Evolutionary conservation across 1,140 invertebrate genomes (phyloP).

Genomic region (Drosophila pruinosa): DNA sequence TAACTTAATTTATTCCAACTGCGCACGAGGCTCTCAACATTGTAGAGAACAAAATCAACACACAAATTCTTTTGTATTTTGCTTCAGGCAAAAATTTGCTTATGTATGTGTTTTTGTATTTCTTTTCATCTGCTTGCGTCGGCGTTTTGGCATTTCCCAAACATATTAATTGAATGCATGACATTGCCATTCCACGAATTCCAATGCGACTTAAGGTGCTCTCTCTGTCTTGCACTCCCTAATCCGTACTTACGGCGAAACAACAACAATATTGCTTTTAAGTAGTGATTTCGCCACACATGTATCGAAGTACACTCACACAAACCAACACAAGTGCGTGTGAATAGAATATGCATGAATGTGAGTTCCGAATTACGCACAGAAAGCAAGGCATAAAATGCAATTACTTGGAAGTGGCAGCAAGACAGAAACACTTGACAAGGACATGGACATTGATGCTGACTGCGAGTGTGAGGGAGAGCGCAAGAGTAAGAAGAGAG

Average conservation of each 20-base stretch:
- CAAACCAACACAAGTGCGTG: not conserved
- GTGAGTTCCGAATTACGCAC: conserved; percentile 31
- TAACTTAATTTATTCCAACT: conserved; percentile 66
- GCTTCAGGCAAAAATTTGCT: conserved; percentile 20
- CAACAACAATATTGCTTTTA: conserved; percentile 46
- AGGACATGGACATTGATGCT: conserved; percentile 38
- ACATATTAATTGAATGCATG: conserved; percentile 54
- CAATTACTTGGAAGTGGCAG: conserved; percentile 48
- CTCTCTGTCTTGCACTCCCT: conserved; percentile 8
- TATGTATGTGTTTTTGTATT: conserved; percentile 7
- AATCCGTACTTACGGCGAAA: conserved; percentile 10
- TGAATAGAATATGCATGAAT: conserved; percentile 18
- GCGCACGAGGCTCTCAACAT: conserved; percentile 26
- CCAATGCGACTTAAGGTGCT: conserved; percentile 1
- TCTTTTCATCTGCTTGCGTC: conserved; percentile 55
- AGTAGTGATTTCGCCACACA: conserved; percentile 19
- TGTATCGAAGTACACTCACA: not conserved
- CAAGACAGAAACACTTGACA: conserved; percentile 49
- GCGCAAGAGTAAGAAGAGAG: too few relatives aligned
- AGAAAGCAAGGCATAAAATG: conserved; percentile 12
- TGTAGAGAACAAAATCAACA: conserved; percentile 1
- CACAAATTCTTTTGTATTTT: conserved; percentile 13
- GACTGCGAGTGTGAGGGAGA: conserved; percentile 8
- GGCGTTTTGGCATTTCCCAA: conserved; percentile 69
- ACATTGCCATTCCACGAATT: conserved; percentile 19